Percentiles rank a stretch among this genome's conserved stretches.
phyloP scores from a whole-genome alignment of 2,113 vertebrate genomes.

The Austrofundulus limnaeus region DNA sequence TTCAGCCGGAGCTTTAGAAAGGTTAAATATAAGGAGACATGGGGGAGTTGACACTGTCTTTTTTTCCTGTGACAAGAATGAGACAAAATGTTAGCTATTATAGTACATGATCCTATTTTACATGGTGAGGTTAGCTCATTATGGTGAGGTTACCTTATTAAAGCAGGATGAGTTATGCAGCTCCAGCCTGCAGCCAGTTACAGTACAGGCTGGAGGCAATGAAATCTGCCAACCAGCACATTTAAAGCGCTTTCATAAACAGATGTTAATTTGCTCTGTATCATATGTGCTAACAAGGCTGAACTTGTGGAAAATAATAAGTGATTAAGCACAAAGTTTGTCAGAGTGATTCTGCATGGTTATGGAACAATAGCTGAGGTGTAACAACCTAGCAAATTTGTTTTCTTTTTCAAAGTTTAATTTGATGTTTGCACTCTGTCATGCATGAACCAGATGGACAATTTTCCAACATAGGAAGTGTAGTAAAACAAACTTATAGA shows the following conservation, averaged over 20 bases:
- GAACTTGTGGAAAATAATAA: not conserved
- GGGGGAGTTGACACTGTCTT: slow-evolving; percentile 6
- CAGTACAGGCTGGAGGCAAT: not conserved
- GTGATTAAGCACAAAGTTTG: not conserved
- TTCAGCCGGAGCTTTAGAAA: slow-evolving; percentile 2
- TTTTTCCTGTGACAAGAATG: slow-evolving; percentile 21
- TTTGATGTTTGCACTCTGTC: slow-evolving; percentile 10
- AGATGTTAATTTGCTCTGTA: not conserved
- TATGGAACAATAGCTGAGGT: not conserved
- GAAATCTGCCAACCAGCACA: not conserved
- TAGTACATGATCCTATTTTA: slow-evolving; percentile 31
- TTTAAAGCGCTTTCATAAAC: not conserved
- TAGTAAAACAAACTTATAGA: too few relatives aligned
- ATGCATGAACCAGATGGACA: not conserved
- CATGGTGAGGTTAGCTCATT: slow-evolving; percentile 26
- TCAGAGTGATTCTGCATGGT: not conserved
- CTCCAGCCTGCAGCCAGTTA: slow-evolving; percentile 1
- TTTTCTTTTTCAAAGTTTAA: slow-evolving; percentile 1
- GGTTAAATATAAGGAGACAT: slow-evolving; percentile 1
- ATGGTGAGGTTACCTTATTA: slow-evolving; percentile 32
- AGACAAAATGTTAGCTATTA: slow-evolving; percentile 28
- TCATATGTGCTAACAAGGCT: not conserved
- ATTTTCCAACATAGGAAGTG: not conserved
- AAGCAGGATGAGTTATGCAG: slow-evolving; percentile 10
- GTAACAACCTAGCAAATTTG: not conserved